A percentile compares a stretch with the other conserved stretches of the same genome.
These are phyloP conservation scores for Ecliptopera silaceata DNA, from an alignment of 2,888 invertebrate genomes.

Conservation along the genomic window DNA sequence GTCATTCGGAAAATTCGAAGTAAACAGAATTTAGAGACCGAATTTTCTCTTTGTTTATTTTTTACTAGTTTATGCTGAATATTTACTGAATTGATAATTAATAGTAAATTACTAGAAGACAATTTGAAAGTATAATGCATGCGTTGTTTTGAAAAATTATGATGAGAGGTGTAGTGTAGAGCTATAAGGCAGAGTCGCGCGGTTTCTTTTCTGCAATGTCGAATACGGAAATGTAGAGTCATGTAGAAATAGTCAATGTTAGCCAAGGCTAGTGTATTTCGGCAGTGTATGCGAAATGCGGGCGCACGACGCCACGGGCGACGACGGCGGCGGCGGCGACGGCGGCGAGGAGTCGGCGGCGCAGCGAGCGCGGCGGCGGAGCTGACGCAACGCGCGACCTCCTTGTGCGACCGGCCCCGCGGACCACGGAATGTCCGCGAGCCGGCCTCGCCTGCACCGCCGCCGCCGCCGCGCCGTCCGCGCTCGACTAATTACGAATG, in stretches of 20 bases:
- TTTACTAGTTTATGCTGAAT: conserved; percentile 4
- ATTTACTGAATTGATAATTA: not conserved
- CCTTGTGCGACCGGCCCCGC: conserved; percentile 72
- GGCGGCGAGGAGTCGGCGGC: conserved; percentile 32
- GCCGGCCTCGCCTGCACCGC: conserved; percentile 61
- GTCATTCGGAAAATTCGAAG: conserved; percentile 69
- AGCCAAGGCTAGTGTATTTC: conserved; percentile 70
- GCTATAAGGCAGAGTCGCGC: conserved; percentile 24
- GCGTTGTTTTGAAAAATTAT: not conserved
- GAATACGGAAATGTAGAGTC: conserved; percentile 54
- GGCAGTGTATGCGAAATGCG: conserved; percentile 64
- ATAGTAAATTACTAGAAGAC: not conserved
- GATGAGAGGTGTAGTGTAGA: conserved; percentile 1
- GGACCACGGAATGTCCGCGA: conserved; percentile 65
- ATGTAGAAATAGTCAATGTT: conserved; percentile 62
- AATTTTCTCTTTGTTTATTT: conserved; percentile 33
- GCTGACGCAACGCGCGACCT: conserved; percentile 71
- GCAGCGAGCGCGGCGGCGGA: conserved; percentile 39
- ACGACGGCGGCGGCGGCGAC: conserved; percentile 34
- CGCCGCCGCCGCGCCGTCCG: conserved; percentile 55
- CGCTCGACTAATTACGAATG: conserved; percentile 82
- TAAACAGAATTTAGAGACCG: conserved; percentile 60
- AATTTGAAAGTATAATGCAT: not conserved
- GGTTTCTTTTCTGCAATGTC: conserved; percentile 39
- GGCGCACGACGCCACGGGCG: conserved; percentile 43